Evolutionary conservation across 2,888 invertebrate species (phyloP), one percentile per base, ranked within the genome.

Genomic region (Torymus aiolomorphi): DNA sequence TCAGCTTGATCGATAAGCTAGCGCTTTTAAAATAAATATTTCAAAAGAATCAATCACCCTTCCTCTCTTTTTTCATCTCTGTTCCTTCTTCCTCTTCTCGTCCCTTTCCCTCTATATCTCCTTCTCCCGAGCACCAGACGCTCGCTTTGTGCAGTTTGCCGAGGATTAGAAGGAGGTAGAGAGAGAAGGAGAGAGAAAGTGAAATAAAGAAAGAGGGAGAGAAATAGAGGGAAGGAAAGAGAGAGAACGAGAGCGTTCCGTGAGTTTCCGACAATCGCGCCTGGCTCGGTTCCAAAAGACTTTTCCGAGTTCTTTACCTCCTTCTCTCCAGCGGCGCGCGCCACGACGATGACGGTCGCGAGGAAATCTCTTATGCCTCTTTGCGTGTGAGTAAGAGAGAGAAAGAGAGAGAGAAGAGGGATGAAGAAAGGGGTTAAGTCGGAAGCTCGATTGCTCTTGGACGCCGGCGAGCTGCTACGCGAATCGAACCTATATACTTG

Each of bases 181-280:
- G 4, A 65, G 13, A 65, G 18, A 65, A 18, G 14, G 65, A 51
- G 51, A 51, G 65, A 24, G 24, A 51, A n/a, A 51, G 65, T 14
- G 65, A 31, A 14, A 16, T 1, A 31, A 2, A 31, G 31, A 16
- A 2, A n/a, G 49, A 42, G 10, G 24, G 65, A 8, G 31, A 10
- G 16, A 49, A 65, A 8, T 20, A n/a, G 49, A 18, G 65, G 16
- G 65, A 31, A 14, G n/a, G 13, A 31, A 8, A 31, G 31, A 49
- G 4, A n/a, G 49, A 42, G 14, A n/a, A 42, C 13, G 13, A 63
- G 5, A 11, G 69, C 77, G 62, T 80, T 82, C 84, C 85, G 85
- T 85, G 85, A 84, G 86, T 87, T 86, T 85, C 83, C 86, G 86
- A 86, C 87, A 87, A 88, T 88, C 87, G 86, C 84, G 82, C 82